Conservation (phyloP, 2,888 invertebrate genomes). For the Synergus itoensis region DNA sequence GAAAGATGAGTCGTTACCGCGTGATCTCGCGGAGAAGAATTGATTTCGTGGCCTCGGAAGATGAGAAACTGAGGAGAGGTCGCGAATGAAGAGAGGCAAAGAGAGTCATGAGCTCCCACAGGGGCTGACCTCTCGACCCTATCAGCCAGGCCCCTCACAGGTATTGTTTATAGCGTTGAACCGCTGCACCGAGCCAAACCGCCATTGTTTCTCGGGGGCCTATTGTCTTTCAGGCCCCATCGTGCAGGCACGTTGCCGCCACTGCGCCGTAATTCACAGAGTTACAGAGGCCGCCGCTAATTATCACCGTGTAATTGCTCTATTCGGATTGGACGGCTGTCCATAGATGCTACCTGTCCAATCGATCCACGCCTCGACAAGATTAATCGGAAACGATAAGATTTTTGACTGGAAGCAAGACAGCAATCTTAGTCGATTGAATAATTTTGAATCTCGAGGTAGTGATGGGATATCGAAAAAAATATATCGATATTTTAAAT, state of each 20-base stretch:
- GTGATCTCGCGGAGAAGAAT: conserved; percentile 46
- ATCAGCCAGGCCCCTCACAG: conserved; percentile 68
- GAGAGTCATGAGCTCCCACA: conserved; percentile 75
- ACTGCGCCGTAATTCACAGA: conserved; percentile 63
- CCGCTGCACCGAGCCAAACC: conserved; percentile 64
- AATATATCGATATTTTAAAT: no score
- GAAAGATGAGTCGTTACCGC: conserved; percentile 36
- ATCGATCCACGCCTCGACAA: background rate
- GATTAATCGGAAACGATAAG: background rate
- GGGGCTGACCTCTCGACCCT: conserved; percentile 74
- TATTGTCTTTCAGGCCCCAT: conserved; percentile 63
- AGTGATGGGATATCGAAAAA: no score
- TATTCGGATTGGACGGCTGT: conserved; percentile 48
- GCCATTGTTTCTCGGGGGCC: conserved; percentile 66
- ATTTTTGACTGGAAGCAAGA: background rate
- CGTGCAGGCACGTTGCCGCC: conserved; percentile 54
- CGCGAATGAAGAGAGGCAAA: conserved; percentile 52
- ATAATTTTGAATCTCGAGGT: no score
- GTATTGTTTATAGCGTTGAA: conserved; percentile 71
- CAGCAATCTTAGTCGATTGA: no score
- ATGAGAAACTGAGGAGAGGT: conserved; percentile 52
- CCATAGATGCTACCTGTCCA: background rate
- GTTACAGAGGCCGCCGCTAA: conserved; percentile 31
- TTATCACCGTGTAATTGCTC: conserved; percentile 51
- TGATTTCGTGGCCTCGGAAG: conserved; percentile 57